Evolutionary conservation across 1,140 invertebrate genomes (phyloP).

Genomic region (Sarcophaga peregrina): DNA sequence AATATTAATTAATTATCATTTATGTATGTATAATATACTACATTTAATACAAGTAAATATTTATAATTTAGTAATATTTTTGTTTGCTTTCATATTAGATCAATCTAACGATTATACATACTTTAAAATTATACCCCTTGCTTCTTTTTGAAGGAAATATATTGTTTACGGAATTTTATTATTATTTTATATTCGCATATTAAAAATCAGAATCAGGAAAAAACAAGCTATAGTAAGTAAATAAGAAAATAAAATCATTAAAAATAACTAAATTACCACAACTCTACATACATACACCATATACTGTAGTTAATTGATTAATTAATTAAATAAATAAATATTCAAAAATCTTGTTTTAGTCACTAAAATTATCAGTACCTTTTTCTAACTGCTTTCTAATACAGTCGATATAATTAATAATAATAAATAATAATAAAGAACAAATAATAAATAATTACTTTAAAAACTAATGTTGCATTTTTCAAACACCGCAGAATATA

Average conservation of each 20-base stretch:
- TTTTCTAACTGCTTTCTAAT: not conserved
- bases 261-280: too few species aligned
- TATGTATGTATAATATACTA: slow-evolving; percentile 44
- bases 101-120: not conserved
- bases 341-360: not conserved
- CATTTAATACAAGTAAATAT: slow-evolving; percentile 38
- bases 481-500: not conserved
- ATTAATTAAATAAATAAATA: not conserved
- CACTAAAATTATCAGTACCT: slow-evolving; percentile 22
- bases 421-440: too few species aligned
- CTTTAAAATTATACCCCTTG: not conserved
- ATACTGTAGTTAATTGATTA: not conserved
- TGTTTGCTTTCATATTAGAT: not conserved
- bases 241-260: too few species aligned
- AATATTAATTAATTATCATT: slow-evolving; percentile 42
- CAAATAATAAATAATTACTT: not conserved
- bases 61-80: slow-evolving; percentile 8
- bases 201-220: too few species aligned
- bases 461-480: slow-evolving; percentile 16
- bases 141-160: not conserved
- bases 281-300: not conserved
- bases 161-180: too few species aligned
- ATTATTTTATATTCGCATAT: too few species aligned
- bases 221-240: too few species aligned
- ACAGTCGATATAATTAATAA: too few species aligned